Base-by-base conservation (phyloP, 2,797 vertebrate genomes). In the Takifugu ocellatus region DNA sequence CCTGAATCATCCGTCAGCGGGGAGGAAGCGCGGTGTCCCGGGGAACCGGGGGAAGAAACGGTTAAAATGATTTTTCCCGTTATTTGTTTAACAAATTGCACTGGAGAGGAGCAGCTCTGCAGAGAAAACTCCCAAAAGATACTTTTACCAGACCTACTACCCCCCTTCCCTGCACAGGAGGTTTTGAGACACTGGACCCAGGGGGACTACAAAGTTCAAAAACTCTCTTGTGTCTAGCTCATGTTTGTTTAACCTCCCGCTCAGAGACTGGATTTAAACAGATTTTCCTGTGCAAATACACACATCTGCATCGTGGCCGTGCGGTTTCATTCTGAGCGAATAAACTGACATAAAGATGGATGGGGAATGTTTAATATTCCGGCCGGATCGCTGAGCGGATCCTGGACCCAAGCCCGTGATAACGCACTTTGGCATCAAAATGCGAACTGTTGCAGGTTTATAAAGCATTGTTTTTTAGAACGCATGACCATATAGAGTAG, bases 71-170 rank as follows among this genome's bases (percentile, higher is more conserved):
- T 21, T 21, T 21, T 21, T 21, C 21, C 25, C 6, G 4, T 65
- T 73, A 65, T 74, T 7, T 56, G 45, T 67, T 70, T 66, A 62
- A 72, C 54, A 68, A 48, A 62, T 56, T 59, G 60, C 61, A 76
- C 64, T 56, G 51, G 14, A 25, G 42, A 54, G 54, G 29, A 46
- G 54, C 47, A n/a, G 15, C 21, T 25, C n/a, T 9, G 46, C 21
- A 24, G 17, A 17, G 2, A n/a, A 42, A 42, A 14, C 2, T 3
- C 3, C 36, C 36, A 44, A 15, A 44, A 44, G 5, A 44, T 5
- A 17, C 16, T 44, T n/a, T 44, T 5, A 16, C 5, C 6, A 5
- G 4, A 39, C 36, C 17, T 5, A 44, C 6, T 16, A 44, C 7
- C 63, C 17, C 6, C 47, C 5, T 5, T 36, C 9, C 42, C 12